Base-by-base conservation (phyloP, 2,888 invertebrate species). In the Thalpophila matura region DNA sequence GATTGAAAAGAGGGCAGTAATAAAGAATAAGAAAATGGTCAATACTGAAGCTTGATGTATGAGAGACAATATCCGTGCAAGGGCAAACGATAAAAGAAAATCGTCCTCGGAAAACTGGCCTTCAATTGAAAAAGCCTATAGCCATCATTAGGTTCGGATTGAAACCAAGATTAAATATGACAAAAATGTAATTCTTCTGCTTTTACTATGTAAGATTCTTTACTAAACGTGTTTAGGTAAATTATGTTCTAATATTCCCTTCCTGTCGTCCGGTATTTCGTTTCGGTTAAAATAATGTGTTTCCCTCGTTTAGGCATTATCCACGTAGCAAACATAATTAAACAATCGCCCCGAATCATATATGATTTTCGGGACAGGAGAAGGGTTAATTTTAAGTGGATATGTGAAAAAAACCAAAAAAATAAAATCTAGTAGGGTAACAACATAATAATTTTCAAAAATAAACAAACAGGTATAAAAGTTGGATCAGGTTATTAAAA, bases 41-140 rank as follows among this genome's bases (percentile, higher is more conserved):
- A 73, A 45, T 49, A 31, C 31, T 42, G 42, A 24, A 37, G 53
- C 26, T 20, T 27, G 40, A 54, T 40, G 57, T 50, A 55, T 55
- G 29, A 29, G 45, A 54, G 55, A 72, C 66, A 72, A 70, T 65
- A 65, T 65, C 42, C 50, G 59, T 51, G 38, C 50, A 59, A 63
- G 47, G 57, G 40, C 55, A 45, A 51, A 68, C 55, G 58, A 59
- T 53, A 53, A 63, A 73, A 59, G 51, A 55, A 45, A 55, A 40
- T 59, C 31, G 55, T 22, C 27, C 29, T 31, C 50, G 47, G 47
- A 56, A 47, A 62, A 22, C 38, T 56, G 27, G 47, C 35, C 42
- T 58, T 59, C 40, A 54, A 68, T 63, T 68, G 49, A 68, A 68
- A 63, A 73, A 37, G 55, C 40, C 54, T 59, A 56, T 24, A 29